phyloP scores from a whole-genome alignment of 2,113 vertebrate species.

The Chaenocephalus aceratus region DNA sequence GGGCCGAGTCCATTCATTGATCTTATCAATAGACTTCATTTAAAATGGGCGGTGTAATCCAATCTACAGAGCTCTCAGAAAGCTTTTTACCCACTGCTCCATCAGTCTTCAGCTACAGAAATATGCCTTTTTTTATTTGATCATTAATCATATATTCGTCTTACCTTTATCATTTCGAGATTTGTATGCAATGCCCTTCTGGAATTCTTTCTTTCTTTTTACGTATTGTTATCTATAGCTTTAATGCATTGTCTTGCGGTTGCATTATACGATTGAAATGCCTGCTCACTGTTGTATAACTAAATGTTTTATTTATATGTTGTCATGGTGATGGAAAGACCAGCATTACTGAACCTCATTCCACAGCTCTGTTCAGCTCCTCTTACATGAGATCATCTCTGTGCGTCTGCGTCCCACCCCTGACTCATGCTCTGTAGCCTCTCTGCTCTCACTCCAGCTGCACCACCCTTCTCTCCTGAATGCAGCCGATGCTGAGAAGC shows the following conservation, averaged over 20 bases:
- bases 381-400: constrained; percentile 81
- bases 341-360: constrained; percentile 72
- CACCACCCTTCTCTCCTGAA: constrained; percentile 58
- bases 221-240: not conserved
- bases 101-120: not conserved
- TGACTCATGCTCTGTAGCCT: constrained; percentile 67
- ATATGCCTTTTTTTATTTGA: constrained; percentile 2
- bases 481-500: constrained; percentile 75
- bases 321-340: constrained; percentile 78
- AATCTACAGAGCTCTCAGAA: constrained; percentile 25
- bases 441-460: constrained; percentile 61
- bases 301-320: constrained; percentile 68
- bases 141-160: not conserved
- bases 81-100: constrained; percentile 19
- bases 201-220: not conserved
- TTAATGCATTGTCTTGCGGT: constrained; percentile 9
- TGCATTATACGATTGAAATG: constrained; percentile 17
- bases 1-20: constrained; percentile 19
- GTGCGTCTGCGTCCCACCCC: constrained; percentile 66
- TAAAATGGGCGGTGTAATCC: constrained; percentile 28
- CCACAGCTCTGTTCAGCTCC: constrained; percentile 64
- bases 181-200: not conserved
- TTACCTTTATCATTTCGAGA: not conserved
- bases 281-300: constrained; percentile 35
- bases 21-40: constrained; percentile 38